Evolutionary conservation across 2,797 vertebrate genomes (phyloP), one percentile per base, ranked within the genome.

Genomic region (Pangasius mekongensis): DNA sequence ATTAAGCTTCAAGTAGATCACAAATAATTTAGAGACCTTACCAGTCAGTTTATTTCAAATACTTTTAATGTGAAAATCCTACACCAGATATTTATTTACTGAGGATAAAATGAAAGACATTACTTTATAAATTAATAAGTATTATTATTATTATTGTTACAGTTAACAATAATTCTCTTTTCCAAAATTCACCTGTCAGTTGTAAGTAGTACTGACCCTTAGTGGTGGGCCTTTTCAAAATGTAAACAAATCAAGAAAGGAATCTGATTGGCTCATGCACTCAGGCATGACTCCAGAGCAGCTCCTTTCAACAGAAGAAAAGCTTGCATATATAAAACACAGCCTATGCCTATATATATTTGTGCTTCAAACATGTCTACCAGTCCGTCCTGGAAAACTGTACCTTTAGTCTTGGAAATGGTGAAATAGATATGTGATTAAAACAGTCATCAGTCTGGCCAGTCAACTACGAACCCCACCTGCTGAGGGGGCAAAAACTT

Each of bases 11-110:
- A 88, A 60, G 11, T 60, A 73, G 27, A 30, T 81, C 20, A 86
- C 3, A 85, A 69, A 81, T 77, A 60, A 88, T 49, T 43, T 6
- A 58, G 24, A 66, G 60, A 49, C 62, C n/a, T 64, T 69, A 24
- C 64, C 20, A 71, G 56, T 67, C 22, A 36, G n/a, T 69, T 39
- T 58, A 88, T 81, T 92, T 92, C 87, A 91, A 91, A 66, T 71
- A 88, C 49, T 78, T 92, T 93, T 93, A 92, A 91, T 93, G 86
- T 89, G 83, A 89, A 93, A 93, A 91, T 87, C 58, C 33, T 89
- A 86, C 93, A 89, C 83, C 91, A 90, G 85, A 91, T 36, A 47
- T 88, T 85, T 43, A 71, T 87, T 86, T 60, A 78, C 36, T 49
- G 49, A 43, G 60, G 81, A 90, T 83, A 87, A 86, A 91, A 74